These are phyloP conservation scores for Pristionchus entomophagus DNA, from an alignment of 2,888 invertebrate genomes.

Conservation along the genomic window DNA sequence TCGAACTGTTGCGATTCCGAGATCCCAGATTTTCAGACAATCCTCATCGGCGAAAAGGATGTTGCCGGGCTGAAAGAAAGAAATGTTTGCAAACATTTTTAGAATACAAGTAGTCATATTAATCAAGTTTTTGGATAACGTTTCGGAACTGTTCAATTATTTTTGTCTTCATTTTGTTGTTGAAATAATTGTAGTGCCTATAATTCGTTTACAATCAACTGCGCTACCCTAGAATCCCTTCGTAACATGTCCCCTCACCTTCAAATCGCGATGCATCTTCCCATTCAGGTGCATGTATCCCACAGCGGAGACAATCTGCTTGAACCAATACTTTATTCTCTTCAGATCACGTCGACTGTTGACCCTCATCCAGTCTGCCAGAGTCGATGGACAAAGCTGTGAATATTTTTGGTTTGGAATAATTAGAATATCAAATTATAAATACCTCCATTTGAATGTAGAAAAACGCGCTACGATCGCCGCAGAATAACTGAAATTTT, in stretches of 20 bases:
- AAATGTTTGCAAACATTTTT: not conserved
- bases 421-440: not conserved
- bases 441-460: constrained; percentile 19
- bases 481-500: not conserved
- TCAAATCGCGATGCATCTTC: not conserved
- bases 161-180: too few species aligned
- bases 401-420: not conserved
- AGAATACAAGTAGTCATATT: not conserved
- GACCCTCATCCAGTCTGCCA: not conserved
- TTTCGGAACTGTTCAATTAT: too few species aligned
- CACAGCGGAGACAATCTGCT: not conserved
- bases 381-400: not conserved
- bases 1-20: not conserved
- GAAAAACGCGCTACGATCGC: not conserved
- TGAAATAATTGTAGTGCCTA: too few species aligned
- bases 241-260: not conserved
- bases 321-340: not conserved
- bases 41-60: not conserved
- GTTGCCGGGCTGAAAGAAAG: not conserved
- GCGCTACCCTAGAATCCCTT: too few species aligned
- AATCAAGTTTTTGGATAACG: too few species aligned
- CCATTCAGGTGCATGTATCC: not conserved
- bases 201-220: too few species aligned
- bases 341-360: not conserved
- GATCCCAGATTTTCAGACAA: not conserved